Evolutionary conservation across 2,888 invertebrate genomes (phyloP).

Genomic region (Bombylius discolor): DNA sequence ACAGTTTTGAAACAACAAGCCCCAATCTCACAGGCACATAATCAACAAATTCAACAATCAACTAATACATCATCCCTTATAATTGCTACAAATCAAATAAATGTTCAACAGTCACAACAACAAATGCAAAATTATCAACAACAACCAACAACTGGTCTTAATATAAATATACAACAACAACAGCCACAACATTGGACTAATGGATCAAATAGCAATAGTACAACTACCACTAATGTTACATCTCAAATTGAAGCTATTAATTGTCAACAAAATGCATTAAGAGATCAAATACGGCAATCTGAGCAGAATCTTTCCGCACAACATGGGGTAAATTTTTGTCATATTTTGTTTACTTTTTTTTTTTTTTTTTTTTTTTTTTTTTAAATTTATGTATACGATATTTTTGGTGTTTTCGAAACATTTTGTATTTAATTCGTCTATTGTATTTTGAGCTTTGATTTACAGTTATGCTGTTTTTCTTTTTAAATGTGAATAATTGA

Average conservation of each 20-base stretch:
- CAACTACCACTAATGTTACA: constrained; percentile 24
- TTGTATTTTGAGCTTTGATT: too few relatives aligned
- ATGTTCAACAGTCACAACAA: constrained; percentile 23
- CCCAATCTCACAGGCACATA: constrained; percentile 34
- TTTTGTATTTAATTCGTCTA: constrained; percentile 12
- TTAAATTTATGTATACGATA: neutral
- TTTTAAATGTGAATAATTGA: too few relatives aligned
- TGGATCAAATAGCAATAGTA: constrained; percentile 12
- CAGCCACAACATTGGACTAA: constrained; percentile 13
- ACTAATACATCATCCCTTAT: constrained; percentile 16
- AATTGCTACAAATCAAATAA: constrained; percentile 7
- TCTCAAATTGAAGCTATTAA: constrained; percentile 47
- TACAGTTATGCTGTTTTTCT: too few relatives aligned
- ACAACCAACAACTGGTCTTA: constrained; percentile 18
- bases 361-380: neutral
- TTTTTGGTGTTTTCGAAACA: constrained; percentile 7
- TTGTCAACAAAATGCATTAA: constrained; percentile 67
- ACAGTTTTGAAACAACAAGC: constrained; percentile 65
- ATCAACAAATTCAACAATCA: constrained; percentile 11
- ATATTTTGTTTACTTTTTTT: constrained; percentile 16
- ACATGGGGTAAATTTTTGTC: constrained; percentile 55
- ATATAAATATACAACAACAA: constrained; percentile 12
- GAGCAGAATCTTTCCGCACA: constrained; percentile 94
- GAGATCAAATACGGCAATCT: constrained; percentile 89
- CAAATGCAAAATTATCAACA: neutral